Evolutionary conservation across 2,888 invertebrate species (phyloP), one percentile per base, ranked within the genome.

Genomic region (Pilophorus perplexus): DNA sequence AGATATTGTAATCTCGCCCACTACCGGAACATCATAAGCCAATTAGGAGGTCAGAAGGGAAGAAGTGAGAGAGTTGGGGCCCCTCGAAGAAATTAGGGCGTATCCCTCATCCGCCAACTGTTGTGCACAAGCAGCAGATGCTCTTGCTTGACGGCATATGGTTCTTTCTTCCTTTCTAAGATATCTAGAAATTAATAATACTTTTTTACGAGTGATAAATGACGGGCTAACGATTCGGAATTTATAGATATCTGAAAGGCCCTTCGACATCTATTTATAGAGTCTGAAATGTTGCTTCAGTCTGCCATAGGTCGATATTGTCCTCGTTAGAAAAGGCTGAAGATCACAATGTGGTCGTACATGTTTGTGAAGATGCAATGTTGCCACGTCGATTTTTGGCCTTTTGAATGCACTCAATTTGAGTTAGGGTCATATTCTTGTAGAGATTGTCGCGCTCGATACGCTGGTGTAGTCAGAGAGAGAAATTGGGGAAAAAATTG

Each of bases 21-120:
- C 64, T 65, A 65, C 52, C 64, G 64, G 54, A 65, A 65, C 64
- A 65, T 65, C 64, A 54, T 42, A 54, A 65, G 64, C 64, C 64
- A 65, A 65, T 65, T 65, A 65, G 64, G 54, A 37, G 42, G 52
- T 65, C 54, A 54, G 52, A 28, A 28, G 52, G 42, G 14, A 18
- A n/a, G 28, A 28, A 33, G 33, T 33, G 6, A 33, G 33, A 33
- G n/a, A n/a, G n/a, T n/a, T 33, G 52, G 18, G 33, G 27, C 18
- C 22, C 20, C 6, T 14, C 40, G 54, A 54, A 52, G 54, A 65
- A 65, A 65, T 65, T 65, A 44, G 64, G 64, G 64, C 64, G 64
- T 52, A 52, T 64, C 52, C 64, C 64, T 54, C 64, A 54, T 65
- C 52, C 25, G 54, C 64, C 64, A 65, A 65, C 64, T 65, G 64